Evolutionary conservation across 2,113 vertebrate species (phyloP).

Genomic region (Lagopus leucura): DNA sequence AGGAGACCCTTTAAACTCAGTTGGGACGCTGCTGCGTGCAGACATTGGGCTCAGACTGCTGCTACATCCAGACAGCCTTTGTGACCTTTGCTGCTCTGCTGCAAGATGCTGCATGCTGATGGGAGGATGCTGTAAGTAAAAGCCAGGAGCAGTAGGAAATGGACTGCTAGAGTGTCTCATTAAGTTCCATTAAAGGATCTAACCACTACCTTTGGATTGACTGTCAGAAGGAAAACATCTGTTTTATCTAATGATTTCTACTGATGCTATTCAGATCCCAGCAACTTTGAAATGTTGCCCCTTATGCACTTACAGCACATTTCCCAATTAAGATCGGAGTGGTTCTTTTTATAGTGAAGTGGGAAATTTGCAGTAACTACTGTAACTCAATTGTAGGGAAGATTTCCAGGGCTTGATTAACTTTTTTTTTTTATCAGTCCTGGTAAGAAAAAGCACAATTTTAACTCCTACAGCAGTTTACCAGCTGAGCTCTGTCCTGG

Average conservation of each 20-base stretch:
- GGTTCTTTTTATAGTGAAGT: conserved; percentile 23
- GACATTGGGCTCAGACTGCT: neutral
- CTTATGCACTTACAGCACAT: conserved; percentile 5
- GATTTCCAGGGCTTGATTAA: conserved; percentile 16
- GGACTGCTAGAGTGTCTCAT: conserved; percentile 22
- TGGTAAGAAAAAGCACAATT: conserved; percentile 5
- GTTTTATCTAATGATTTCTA: conserved; percentile 24
- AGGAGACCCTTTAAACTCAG: neutral
- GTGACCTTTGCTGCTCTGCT: conserved; percentile 18
- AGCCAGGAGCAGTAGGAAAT: conserved; percentile 25
- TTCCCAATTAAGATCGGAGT: conserved; percentile 26
- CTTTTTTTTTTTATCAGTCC: neutral
- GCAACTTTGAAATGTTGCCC: conserved; percentile 20
- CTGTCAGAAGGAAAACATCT: conserved; percentile 39
- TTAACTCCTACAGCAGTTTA: neutral
- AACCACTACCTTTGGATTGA: neutral
- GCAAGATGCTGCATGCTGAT: neutral
- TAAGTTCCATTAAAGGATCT: neutral
- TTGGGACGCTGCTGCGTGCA: neutral
- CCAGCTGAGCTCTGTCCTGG: neutral
- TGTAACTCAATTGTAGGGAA: conserved; percentile 13
- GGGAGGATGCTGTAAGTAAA: neutral
- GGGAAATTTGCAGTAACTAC: conserved; percentile 16
- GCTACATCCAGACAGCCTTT: neutral
- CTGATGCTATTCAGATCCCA: conserved; percentile 37